phyloP scores from a whole-genome alignment of 1,140 invertebrate species.

The Plectus sambesii region DNA sequence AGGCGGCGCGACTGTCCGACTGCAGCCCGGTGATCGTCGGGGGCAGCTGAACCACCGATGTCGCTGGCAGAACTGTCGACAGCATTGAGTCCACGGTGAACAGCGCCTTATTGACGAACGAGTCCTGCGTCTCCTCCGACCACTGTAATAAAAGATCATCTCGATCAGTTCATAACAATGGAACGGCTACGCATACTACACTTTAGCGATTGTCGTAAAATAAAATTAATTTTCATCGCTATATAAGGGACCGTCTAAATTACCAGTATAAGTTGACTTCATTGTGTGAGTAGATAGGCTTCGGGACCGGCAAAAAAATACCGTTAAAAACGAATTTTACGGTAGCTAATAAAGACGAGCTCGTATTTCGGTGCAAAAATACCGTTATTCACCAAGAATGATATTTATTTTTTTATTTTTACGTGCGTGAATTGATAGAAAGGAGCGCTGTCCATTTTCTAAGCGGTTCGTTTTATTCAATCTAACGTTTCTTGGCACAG shows the following conservation, averaged over 20 bases:
- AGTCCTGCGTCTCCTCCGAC: constrained; percentile 54
- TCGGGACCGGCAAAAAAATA: neutral
- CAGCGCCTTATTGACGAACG: constrained; percentile 37
- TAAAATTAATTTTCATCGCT: neutral
- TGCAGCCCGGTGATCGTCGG: constrained; percentile 61
- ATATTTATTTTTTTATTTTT: too few relatives aligned
- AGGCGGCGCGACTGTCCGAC: constrained; percentile 61
- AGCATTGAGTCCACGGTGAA: constrained; percentile 31
- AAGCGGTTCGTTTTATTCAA: too few relatives aligned
- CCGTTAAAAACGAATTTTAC: neutral
- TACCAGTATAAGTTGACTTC: neutral
- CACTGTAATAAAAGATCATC: constrained; percentile 51
- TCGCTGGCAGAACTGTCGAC: constrained; percentile 7
- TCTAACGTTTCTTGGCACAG: too few relatives aligned
- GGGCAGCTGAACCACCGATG: constrained; percentile 60
- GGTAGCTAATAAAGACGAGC: too few relatives aligned
- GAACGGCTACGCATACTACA: too few relatives aligned
- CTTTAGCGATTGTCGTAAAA: too few relatives aligned
- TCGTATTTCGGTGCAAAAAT: too few relatives aligned
- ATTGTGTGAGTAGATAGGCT: too few relatives aligned
- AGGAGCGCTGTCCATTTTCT: too few relatives aligned
- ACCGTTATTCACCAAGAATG: too few relatives aligned
- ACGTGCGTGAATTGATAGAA: too few relatives aligned
- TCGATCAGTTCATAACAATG: neutral
- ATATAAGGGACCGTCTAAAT: neutral